A percentile compares a stretch with the other conserved stretches of the same genome.
These are phyloP conservation scores for Subacronicta megacephala DNA, from an alignment of 2,888 invertebrate genomes.

Conservation along the genomic window DNA sequence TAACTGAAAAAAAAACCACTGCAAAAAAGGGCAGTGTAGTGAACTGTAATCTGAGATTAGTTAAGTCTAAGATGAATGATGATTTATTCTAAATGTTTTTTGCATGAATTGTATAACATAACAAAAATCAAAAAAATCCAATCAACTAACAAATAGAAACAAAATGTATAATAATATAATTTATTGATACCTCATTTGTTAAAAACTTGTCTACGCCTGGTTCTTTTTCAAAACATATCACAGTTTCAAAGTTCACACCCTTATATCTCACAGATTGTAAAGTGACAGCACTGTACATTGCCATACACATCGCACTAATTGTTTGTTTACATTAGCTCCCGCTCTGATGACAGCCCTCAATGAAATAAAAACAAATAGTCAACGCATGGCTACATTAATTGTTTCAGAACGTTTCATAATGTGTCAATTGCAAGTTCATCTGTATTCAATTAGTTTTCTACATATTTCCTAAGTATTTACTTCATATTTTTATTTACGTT, in stretches of 20 bases:
- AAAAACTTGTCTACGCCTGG: too few relatives aligned
- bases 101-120: too few relatives aligned
- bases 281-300: constrained; percentile 43
- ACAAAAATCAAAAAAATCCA: too few relatives aligned
- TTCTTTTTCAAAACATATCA: too few relatives aligned
- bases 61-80: too few relatives aligned
- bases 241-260: constrained; percentile 32
- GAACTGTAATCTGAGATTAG: too few relatives aligned
- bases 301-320: constrained; percentile 29
- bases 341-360: constrained; percentile 27
- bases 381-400: constrained; percentile 26
- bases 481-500: background rate
- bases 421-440: constrained; percentile 35
- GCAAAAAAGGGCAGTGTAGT: too few relatives aligned
- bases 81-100: too few relatives aligned
- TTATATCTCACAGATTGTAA: constrained; percentile 43
- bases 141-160: too few relatives aligned
- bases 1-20: too few relatives aligned
- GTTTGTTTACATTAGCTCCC: constrained; percentile 44
- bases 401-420: constrained; percentile 22
- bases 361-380: constrained; percentile 28
- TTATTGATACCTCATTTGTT: too few relatives aligned
- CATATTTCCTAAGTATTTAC: background rate
- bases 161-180: too few relatives aligned
- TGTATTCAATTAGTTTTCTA: constrained; percentile 23